Evolutionary conservation across 2,888 invertebrate species (phyloP).

Genomic region (Caenorhabditis sp.): DNA sequence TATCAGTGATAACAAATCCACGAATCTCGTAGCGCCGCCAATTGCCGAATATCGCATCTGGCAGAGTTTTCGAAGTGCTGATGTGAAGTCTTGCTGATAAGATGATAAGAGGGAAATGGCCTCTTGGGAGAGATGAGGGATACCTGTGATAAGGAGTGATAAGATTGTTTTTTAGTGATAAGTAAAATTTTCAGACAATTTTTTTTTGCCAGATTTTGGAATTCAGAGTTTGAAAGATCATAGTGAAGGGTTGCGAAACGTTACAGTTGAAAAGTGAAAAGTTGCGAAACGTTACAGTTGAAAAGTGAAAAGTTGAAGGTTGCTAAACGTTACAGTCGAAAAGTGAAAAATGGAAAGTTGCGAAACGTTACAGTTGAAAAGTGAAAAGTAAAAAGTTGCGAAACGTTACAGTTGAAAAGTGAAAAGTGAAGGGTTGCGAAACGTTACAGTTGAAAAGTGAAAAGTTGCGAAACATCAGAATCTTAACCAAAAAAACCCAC

Average conservation of each 20-base stretch:
- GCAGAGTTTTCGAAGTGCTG: not conserved
- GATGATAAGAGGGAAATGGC: not conserved
- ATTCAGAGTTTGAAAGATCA: too few relatives aligned
- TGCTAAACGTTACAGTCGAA: too few relatives aligned
- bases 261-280: too few relatives aligned
- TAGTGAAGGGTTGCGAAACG: not conserved
- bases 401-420: not conserved
- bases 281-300: too few relatives aligned
- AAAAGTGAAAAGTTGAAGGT: too few relatives aligned
- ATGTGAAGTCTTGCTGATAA: too few relatives aligned
- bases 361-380: not conserved
- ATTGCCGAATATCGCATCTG: not conserved
- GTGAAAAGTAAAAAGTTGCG: too few relatives aligned
- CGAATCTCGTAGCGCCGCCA: not conserved
- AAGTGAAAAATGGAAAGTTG: too few relatives aligned
- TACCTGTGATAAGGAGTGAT: not conserved
- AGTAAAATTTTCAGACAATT: not conserved
- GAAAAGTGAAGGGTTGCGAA: not conserved
- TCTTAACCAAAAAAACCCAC: not conserved
- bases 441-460: too few relatives aligned
- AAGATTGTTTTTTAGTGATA: too few relatives aligned
- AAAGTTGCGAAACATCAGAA: not conserved
- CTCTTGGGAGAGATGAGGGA: not conserved
- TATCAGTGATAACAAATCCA: not conserved
- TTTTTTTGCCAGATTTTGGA: not conserved